phyloP scores from a whole-genome alignment of 2,888 invertebrate genomes.

The Tipula helvola region DNA sequence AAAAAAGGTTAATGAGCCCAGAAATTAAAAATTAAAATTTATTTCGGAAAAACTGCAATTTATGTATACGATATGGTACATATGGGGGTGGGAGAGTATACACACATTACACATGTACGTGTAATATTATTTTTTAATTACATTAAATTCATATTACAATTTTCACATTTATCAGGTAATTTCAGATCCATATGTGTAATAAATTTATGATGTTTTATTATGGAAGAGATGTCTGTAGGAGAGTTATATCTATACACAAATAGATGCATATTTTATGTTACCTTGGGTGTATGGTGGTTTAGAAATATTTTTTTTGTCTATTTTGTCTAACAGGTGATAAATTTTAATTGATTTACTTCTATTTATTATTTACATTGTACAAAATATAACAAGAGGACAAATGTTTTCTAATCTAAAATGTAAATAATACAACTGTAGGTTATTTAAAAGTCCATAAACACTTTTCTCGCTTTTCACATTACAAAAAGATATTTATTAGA shows the following conservation, averaged over 20 bases:
- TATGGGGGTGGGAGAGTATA: not conserved
- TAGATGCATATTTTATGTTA: not conserved
- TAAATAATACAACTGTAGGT: not conserved
- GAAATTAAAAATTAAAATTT: not conserved
- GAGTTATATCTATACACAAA: not conserved
- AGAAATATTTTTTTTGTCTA: not conserved
- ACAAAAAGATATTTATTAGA: not conserved
- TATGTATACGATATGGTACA: not conserved
- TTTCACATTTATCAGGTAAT: not conserved
- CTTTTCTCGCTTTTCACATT: not conserved
- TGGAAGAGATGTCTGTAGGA: not conserved
- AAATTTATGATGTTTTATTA: not conserved
- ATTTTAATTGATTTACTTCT: not conserved
- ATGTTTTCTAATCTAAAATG: too few species aligned
- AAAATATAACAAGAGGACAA: not conserved
- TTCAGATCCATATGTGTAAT: not conserved
- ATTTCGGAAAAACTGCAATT: not conserved
- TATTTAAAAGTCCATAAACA: not conserved
- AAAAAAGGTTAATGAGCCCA: not conserved
- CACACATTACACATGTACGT: not conserved
- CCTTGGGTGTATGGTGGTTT: not conserved
- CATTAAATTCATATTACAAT: not conserved
- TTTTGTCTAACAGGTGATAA: not conserved
- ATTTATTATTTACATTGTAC: not conserved
- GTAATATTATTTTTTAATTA: not conserved